Evolutionary conservation across 2,888 invertebrate genomes (phyloP).

Genomic region (Perizoma affinitatum): DNA sequence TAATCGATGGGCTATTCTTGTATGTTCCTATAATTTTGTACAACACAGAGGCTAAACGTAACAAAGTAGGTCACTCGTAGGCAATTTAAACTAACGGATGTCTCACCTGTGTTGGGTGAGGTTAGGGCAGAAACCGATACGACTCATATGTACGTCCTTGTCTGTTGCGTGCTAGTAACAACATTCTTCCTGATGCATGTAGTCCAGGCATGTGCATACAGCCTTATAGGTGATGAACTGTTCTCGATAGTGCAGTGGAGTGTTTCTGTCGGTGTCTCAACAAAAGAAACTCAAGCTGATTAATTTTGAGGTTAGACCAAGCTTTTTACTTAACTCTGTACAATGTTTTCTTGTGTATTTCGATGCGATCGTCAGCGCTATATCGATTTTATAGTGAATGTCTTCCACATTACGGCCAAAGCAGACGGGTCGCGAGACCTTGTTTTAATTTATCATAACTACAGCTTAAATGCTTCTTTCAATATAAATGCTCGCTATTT

Average conservation of each 20-base stretch:
- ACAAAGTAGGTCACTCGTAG: conserved; percentile 19
- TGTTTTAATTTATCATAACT: conserved; percentile 65
- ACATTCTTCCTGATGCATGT: conserved; percentile 8
- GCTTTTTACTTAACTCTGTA: conserved; percentile 38
- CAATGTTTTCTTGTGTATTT: conserved; percentile 48
- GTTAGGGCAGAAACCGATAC: conserved; percentile 17
- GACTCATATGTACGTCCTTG: conserved; percentile 18
- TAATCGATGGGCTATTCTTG: too few species aligned
- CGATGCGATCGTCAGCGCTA: conserved; percentile 52
- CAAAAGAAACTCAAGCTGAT: conserved; percentile 66
- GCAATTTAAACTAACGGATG: conserved; percentile 14
- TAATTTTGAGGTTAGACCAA: conserved; percentile 61
- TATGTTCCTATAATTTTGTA: too few species aligned
- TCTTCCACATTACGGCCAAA: conserved; percentile 52
- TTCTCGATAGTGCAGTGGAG: not conserved
- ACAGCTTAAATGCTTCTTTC: conserved; percentile 1
- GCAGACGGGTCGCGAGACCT: conserved; percentile 66
- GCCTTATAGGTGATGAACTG: not conserved
- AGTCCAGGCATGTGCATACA: conserved; percentile 7
- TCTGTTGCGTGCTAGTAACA: not conserved
- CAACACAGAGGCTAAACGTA: too few species aligned
- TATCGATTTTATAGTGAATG: conserved; percentile 77
- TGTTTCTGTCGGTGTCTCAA: not conserved
- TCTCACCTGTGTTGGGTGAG: conserved; percentile 24
- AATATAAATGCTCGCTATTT: conserved; percentile 11